Percentiles rank a stretch among this genome's conserved stretches.
Conservation (phyloP, 2,797 vertebrate species). For the Alosa sapidissima region DNA sequence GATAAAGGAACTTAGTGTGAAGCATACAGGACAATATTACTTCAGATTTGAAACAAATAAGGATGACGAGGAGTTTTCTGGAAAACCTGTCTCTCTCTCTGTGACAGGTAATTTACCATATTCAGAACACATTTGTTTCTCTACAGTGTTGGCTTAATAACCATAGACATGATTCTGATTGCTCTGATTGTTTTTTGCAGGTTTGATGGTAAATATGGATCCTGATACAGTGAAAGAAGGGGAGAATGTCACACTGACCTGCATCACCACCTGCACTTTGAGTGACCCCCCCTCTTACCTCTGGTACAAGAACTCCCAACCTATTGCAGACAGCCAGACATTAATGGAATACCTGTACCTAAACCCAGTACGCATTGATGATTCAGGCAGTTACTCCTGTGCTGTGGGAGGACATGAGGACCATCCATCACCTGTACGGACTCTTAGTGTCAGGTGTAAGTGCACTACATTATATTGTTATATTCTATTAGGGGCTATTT, state of each 20-base stretch:
- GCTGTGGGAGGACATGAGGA: no score
- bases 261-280: constrained; percentile 50
- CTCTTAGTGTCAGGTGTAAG: no score
- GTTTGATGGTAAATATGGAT: constrained; percentile 55
- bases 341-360: constrained; percentile 25
- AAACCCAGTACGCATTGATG: no score
- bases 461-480: no score
- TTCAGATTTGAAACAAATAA: background rate
- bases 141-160: background rate
- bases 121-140: background rate
- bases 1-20: background rate
- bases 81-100: background rate
- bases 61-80: no score
- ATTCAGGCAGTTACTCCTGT: no score
- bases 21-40: background rate
- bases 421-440: no score
- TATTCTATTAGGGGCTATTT: no score
- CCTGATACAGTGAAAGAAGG: constrained; percentile 27
- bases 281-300: constrained; percentile 11
- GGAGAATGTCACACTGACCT: constrained; percentile 48
- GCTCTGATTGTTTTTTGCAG: constrained; percentile 32
- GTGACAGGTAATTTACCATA: background rate
- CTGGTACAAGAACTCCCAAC: constrained; percentile 48
- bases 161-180: no score
- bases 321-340: constrained; percentile 42